Base-by-base conservation (phyloP, 2,113 vertebrate genomes). In the Gymnorhina tibicen region DNA sequence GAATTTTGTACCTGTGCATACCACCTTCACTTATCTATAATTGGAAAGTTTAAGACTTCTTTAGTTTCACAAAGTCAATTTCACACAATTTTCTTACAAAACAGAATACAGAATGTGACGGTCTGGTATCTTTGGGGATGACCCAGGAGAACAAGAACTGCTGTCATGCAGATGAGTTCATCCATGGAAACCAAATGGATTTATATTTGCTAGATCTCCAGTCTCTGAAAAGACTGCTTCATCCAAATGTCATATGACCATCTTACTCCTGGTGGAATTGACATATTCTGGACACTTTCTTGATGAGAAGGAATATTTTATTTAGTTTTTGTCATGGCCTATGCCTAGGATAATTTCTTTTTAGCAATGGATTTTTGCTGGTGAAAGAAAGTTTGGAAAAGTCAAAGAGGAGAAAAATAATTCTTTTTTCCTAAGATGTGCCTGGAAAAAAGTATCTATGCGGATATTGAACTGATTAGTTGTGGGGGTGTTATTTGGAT, bases 401-500 rank as follows among this genome's bases (percentile, higher is more conserved):
- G n/a, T 56, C 17, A 84, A 68, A 78, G 11, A 26, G 2, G 7
- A 13, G 3, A 39, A 87, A 92, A 87, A 20, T 3, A 1, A n/a
- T 59, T 39, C 15, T 5, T 68, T 82, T 60, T 55, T 41, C 7
- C 24, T 39, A 77, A 63, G 9, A 7, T n/a, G 10, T 44, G 5
- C 2, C 60, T 68, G 41, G 24, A 27, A 68, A 68, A 83, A 90
- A 4, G 2, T 73, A 63, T 42, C 24, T 23, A 33, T 74, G 12
- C 44, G 42, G 13, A 30, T 26, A 16, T n/a, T 47, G 6, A 87
- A 37, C 18, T 76, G 24, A 52, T 62, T 64, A 49, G 35, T 60
- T 2, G 0, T 14, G 13, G 19, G 4, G 2, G 0, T 4, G 15
- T 18, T 30, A 49, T 49, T 10, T 42, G 8, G 10, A 7, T 73